Evolutionary conservation across 23 tunicate species (phyloP).

Genomic region (Ascidia mentula): DNA sequence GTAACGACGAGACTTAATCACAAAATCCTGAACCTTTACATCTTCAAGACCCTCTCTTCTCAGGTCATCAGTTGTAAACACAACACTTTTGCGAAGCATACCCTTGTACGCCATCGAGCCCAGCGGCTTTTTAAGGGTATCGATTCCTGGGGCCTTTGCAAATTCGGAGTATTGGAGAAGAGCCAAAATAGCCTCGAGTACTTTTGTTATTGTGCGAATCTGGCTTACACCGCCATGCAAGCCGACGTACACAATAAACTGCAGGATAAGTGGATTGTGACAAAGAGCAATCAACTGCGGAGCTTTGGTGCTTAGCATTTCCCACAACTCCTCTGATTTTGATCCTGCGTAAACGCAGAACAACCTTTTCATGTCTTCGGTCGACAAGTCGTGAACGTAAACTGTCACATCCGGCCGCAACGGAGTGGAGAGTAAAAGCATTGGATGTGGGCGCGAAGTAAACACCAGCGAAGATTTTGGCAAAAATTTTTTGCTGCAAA

Average conservation of each 20-base stretch:
- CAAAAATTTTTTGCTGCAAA: slow-evolving; percentile 21
- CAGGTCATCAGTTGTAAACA: slow-evolving; percentile 12
- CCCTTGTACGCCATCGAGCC: slow-evolving; percentile 13
- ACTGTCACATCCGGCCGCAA: slow-evolving; percentile 13
- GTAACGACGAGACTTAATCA: not conserved
- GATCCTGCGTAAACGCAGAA: not conserved
- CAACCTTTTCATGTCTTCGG: slow-evolving; percentile 16
- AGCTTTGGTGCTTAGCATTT: not conserved
- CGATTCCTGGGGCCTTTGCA: not conserved
- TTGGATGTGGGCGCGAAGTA: slow-evolving; percentile 35
- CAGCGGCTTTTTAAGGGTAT: not conserved
- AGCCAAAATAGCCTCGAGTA: slow-evolving; percentile 17
- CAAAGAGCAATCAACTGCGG: slow-evolving; percentile 16
- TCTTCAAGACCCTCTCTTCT: slow-evolving; percentile 13
- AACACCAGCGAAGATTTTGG: slow-evolving; percentile 2
- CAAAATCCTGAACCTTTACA: slow-evolving; percentile 23
- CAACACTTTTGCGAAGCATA: not conserved
- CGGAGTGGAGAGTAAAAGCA: not conserved
- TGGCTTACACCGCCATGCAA: slow-evolving; percentile 19
- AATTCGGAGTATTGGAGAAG: not conserved
- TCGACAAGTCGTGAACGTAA: not conserved
- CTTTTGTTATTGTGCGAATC: not conserved
- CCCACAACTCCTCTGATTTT: slow-evolving; percentile 20
- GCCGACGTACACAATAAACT: slow-evolving; percentile 1
- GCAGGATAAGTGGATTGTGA: slow-evolving; percentile 20